Evolutionary conservation across 2,888 invertebrate genomes (phyloP), one percentile per base, ranked within the genome.

Genomic region (Theristus sp.): DNA sequence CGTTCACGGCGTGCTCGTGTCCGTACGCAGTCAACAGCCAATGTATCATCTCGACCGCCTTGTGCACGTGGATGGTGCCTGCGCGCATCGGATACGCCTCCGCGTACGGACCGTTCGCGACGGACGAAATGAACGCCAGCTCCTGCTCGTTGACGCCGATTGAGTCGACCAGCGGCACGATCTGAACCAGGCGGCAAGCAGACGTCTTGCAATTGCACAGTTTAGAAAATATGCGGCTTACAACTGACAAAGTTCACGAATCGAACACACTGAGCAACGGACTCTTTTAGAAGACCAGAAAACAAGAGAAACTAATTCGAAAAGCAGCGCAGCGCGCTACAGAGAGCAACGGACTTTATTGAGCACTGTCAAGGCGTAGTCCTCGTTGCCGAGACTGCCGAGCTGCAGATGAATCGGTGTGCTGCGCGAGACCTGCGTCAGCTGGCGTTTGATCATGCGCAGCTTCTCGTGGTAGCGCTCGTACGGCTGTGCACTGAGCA

Each of bases 121-220:
- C 73, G 59, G 72, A 67, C 13, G 75, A 71, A 22, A 76, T 63
- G 63, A 76, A 76, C 0, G 74, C 67, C 46, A 78, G 64, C 64
- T 78, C 77, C 62, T 78, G 77, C 64, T 78, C 78, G 67, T 77
- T 78, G 29, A 78, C 69, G 20, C 76, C 76, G 47, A 78, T 65
- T 3, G 76, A 76, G 58, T 73, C 71, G 3, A 75, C 70, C 56
- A 68, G 66, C 1, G 70, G 69, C 31, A 77, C 62, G 54, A 77
- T 69, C 76, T 77, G 66, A 64, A 66, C 60, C n/a, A 22, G 25
- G n/a, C n/a, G n/a, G 25, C 10, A 10, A 25, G 22, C n/a, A n/a
- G n/a, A n/a, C n/a, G n/a, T n/a, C n/a, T n/a, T n/a, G n/a, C n/a
- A n/a, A n/a, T n/a, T n/a, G n/a, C n/a, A n/a, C n/a, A n/a, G n/a